A percentile compares a stretch with the other conserved stretches of the same genome.
Conservation (phyloP, 2,113 vertebrate species). For the Cricetomys ansorgei region DNA sequence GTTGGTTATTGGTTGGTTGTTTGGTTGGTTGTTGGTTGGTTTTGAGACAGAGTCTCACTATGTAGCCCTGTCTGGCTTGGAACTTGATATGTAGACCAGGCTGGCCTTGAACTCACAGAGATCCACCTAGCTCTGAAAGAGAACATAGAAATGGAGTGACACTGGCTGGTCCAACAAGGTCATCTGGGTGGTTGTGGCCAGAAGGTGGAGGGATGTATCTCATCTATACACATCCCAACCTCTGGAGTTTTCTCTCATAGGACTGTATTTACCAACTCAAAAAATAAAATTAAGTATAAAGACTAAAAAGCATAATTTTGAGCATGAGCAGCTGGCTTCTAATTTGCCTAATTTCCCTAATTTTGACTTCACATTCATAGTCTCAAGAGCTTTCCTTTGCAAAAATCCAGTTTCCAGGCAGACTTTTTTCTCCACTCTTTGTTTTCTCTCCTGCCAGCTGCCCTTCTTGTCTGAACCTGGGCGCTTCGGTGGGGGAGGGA, state of each 20-base stretch:
- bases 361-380: neutral
- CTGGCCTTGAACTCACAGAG: neutral
- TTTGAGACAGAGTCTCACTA: neutral
- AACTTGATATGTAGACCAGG: neutral
- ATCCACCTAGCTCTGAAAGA: neutral
- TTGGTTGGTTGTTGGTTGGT: neutral
- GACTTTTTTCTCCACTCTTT: neutral
- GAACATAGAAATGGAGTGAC: neutral
- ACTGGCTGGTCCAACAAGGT: neutral
- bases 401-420: neutral
- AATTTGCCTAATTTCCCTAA: neutral
- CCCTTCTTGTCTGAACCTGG: neutral
- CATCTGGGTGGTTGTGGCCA: neutral
- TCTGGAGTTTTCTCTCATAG: neutral
- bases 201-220: neutral
- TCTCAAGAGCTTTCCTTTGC: neutral
- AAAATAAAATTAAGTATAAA: slow-evolving; percentile 4
- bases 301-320: neutral
- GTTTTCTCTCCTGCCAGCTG: neutral
- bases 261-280: neutral
- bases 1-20: too few species aligned
- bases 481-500: rapidly evolving
- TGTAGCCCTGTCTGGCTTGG: neutral
- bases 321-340: neutral
- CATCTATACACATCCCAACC: neutral